Percentiles rank a stretch among this genome's conserved stretches.
Conservation (phyloP, 2,113 vertebrate genomes). For the Gila orcuttii region DNA sequence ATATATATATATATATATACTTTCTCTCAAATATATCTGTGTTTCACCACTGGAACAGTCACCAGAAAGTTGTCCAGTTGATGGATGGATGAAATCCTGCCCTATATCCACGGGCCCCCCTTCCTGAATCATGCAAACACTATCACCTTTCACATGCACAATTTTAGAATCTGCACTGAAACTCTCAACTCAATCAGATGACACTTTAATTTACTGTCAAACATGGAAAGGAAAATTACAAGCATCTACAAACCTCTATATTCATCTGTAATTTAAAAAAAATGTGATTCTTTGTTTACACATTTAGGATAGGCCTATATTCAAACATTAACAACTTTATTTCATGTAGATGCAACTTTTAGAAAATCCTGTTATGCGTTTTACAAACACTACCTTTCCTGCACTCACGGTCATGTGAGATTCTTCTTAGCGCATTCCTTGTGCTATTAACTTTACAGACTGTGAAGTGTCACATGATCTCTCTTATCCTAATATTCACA, state of each 20-base stretch:
- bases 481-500: slow-evolving; percentile 7
- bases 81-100: background rate
- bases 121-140: background rate
- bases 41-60: background rate
- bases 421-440: slow-evolving; percentile 4
- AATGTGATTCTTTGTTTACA: too few relatives aligned
- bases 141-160: slow-evolving; percentile 18
- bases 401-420: background rate
- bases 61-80: background rate
- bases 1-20: background rate
- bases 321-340: background rate
- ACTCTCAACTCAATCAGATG: background rate
- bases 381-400: background rate
- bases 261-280: too few relatives aligned
- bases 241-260: background rate
- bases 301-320: too few relatives aligned
- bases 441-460: slow-evolving; percentile 6
- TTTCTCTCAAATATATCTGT: background rate
- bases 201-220: background rate
- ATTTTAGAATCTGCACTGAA: slow-evolving; percentile 1
- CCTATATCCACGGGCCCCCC: background rate
- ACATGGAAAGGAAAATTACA: background rate
- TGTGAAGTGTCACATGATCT: slow-evolving; percentile 11
- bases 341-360: too few relatives aligned
- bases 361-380: too few relatives aligned